phyloP scores from a whole-genome alignment of 2,888 invertebrate genomes.

The Seira musarum region DNA sequence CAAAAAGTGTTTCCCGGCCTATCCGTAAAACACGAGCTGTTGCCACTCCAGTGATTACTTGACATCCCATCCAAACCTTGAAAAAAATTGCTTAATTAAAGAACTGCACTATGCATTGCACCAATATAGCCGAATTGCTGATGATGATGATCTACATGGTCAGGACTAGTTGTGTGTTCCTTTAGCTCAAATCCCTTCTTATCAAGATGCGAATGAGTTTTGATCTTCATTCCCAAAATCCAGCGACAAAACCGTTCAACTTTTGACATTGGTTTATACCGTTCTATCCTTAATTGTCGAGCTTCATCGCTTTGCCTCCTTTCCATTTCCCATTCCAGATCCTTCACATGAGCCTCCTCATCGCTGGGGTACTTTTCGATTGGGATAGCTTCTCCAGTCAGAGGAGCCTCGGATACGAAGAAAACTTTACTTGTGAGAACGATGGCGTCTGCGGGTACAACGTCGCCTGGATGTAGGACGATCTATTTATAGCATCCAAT shows the following conservation, averaged over 20 bases:
- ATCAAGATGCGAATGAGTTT: neutral
- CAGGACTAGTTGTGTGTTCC: conserved; percentile 40
- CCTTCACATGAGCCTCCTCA: neutral
- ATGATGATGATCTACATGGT: too few species aligned
- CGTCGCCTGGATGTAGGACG: conserved; percentile 44
- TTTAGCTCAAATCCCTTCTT: conserved; percentile 35
- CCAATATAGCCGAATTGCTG: too few species aligned
- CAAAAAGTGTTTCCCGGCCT: conserved; percentile 49
- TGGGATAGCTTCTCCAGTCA: conserved; percentile 60
- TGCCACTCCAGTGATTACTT: conserved; percentile 54
- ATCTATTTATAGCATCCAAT: too few species aligned
- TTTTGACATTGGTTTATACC: conserved; percentile 24
- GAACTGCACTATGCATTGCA: too few species aligned
- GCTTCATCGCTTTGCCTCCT: conserved; percentile 1
- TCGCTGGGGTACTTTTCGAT: conserved; percentile 45
- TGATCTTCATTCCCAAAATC: conserved; percentile 31
- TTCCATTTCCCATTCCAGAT: neutral
- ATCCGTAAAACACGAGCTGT: conserved; percentile 28
- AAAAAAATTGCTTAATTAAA: too few species aligned
- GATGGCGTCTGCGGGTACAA: conserved; percentile 51
- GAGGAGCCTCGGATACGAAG: conserved; percentile 53
- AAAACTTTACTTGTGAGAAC: conserved; percentile 54
- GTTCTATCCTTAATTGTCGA: neutral
- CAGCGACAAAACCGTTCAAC: conserved; percentile 16
- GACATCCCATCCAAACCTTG: conserved; percentile 57